A percentile compares a stretch with the other conserved stretches of the same genome.
Conservation (phyloP, 2,113 vertebrate genomes). For the Ceyx melanurus region DNA sequence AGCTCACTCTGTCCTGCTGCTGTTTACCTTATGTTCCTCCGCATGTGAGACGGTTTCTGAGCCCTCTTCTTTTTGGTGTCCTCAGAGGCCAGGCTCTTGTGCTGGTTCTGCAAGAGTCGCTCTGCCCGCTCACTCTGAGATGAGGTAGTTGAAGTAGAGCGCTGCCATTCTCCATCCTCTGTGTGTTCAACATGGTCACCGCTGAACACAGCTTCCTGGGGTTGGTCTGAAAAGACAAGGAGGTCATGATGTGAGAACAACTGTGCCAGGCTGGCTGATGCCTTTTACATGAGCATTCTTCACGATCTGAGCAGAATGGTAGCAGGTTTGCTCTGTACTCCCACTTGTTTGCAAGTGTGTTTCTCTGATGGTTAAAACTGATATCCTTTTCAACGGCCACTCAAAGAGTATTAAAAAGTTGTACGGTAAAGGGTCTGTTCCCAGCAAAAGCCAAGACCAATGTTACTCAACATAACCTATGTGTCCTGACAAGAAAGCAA, state of each 20-base stretch:
- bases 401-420: neutral
- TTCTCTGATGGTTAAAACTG: neutral
- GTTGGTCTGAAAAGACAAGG: conserved; percentile 77
- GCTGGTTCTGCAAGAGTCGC: conserved; percentile 80
- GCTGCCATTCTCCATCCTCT: conserved; percentile 85
- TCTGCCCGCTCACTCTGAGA: conserved; percentile 86
- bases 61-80: conserved; percentile 88
- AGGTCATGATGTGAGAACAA: neutral
- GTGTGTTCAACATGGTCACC: conserved; percentile 78
- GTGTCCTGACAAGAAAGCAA: neutral
- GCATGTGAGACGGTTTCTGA: conserved; percentile 90
- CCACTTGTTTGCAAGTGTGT: neutral
- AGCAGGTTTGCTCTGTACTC: neutral
- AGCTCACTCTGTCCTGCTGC: neutral
- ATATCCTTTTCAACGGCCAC: neutral
- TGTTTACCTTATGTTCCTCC: conserved; percentile 94
- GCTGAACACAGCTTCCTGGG: conserved; percentile 79
- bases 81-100: conserved; percentile 78
- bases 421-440: neutral
- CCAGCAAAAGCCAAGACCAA: neutral
- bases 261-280: neutral
- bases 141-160: conserved; percentile 92
- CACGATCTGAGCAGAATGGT: neutral
- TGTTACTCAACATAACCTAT: neutral
- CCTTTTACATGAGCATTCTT: neutral